Evolutionary conservation across 2,113 vertebrate genomes (phyloP), one percentile per base, ranked within the genome.

Genomic region (Barbus barbus): DNA sequence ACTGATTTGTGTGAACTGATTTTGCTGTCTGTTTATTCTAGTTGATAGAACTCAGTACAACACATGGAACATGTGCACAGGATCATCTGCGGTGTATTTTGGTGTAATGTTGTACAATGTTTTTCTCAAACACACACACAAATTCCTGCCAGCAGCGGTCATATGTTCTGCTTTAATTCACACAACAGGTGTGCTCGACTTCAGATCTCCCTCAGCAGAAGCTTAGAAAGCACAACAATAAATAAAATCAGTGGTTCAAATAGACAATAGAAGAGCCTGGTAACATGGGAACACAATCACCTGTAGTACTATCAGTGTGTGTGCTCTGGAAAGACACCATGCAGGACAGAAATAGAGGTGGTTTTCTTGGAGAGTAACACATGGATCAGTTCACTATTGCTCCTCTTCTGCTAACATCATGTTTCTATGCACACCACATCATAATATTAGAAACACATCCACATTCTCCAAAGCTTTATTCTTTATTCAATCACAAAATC

Each of bases 391-490:
- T 65, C 58, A 58, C 41, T 14, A 71, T 44, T 63, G 26, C 24
- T 61, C 63, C 18, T 78, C 31, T 89, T 84, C 88, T 46, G 76
- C 76, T 90, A 80, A 81, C 83, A 87, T 81, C 72, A 56, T 76
- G 73, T 22, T 76, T 53, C 16, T 53, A 76, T 51, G 18, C 73
- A 76, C 74, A 77, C 20, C 9, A 13, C 22, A 36, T 77, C 51
- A 36, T 16, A n/a, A 26, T 26, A 79, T 63, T 20, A 18, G 13
- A 44, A 63, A 61, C 6, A 20, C 13, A 44, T 63, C 3, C 36
- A 61, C 24, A 3, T 24, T 63, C 33, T 79, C 20, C 6, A 44
- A 79, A 79, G 14, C 36, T 63, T 44, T 79, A 61, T 38, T 77
- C 33, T 60, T 44, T 63, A 44, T 75, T 61, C 36, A 24, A 58